Evolutionary conservation across 2,113 vertebrate genomes (phyloP).

Genomic region (Dasyurus viverrinus): DNA sequence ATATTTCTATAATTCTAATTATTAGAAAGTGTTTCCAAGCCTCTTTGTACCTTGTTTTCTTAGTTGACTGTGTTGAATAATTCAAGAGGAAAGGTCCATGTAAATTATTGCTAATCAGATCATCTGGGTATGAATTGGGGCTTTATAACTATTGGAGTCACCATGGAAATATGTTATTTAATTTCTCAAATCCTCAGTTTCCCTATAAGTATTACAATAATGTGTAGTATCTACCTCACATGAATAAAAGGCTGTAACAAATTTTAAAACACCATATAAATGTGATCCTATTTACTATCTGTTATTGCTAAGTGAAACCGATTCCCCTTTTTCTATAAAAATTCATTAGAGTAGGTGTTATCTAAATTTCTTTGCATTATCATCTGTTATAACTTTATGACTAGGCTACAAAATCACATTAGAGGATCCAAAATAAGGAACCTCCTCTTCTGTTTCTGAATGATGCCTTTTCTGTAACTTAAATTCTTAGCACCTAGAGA

Average conservation of each 20-base stretch:
- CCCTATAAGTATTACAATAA: background rate
- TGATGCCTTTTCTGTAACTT: background rate
- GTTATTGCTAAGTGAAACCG: background rate
- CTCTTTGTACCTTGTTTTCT: background rate
- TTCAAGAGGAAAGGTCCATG: background rate
- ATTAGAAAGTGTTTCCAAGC: background rate
- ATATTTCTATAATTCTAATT: background rate
- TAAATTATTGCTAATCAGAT: background rate
- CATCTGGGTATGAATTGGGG: background rate
- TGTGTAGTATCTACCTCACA: background rate
- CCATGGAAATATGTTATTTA: background rate
- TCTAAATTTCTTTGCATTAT: too few relatives aligned
- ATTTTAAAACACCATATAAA: too few relatives aligned
- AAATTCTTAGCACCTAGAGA: background rate
- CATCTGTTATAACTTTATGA: too few relatives aligned
- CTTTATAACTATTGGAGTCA: background rate
- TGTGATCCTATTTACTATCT: background rate
- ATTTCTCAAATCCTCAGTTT: background rate
- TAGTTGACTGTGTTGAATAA: background rate
- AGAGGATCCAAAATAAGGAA: background rate
- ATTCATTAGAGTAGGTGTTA: background rate
- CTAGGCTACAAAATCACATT: background rate
- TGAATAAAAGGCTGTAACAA: background rate
- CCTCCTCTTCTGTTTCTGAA: background rate
- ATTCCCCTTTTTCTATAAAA: background rate